These are phyloP conservation scores for Sylvia borin DNA, from an alignment of 2,797 vertebrate species.

Conservation along the genomic window DNA sequence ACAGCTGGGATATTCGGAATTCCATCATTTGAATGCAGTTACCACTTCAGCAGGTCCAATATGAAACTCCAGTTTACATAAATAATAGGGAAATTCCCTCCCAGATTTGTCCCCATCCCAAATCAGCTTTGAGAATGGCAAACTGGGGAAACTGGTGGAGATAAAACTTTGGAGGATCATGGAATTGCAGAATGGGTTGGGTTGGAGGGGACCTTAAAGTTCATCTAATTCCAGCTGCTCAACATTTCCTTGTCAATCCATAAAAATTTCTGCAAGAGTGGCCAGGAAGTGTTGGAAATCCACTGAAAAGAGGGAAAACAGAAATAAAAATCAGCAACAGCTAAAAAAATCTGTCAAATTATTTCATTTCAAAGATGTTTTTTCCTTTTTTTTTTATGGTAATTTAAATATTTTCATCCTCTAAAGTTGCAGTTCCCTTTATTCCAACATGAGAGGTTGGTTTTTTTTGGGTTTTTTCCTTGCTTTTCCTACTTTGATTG, in stretches of 20 bases:
- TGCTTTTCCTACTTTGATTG: background rate
- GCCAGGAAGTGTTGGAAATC: background rate
- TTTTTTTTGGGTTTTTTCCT: background rate
- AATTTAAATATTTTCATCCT: background rate
- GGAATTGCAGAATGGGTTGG: no score
- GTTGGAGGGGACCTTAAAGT: background rate
- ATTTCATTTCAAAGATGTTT: background rate
- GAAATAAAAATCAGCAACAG: background rate
- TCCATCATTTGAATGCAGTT: background rate
- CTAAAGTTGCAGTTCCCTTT: background rate
- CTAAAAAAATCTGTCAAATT: background rate
- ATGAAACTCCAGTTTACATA: background rate
- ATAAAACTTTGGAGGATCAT: background rate
- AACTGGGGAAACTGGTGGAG: background rate
- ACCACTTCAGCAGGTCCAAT: background rate
- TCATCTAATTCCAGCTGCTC: background rate
- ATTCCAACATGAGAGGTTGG: background rate
- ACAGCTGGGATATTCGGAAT: background rate
- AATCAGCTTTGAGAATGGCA: background rate
- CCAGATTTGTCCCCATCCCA: background rate
- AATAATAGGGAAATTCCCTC: background rate
- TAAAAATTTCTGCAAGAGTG: background rate
- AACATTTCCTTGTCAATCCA: fast-evolving
- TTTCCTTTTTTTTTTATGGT: fast-evolving
- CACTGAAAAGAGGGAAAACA: background rate